Percentiles rank a stretch among this genome's conserved stretches.
Conservation (phyloP, 1,140 invertebrate species). For the Anoplophora glabripennis region DNA sequence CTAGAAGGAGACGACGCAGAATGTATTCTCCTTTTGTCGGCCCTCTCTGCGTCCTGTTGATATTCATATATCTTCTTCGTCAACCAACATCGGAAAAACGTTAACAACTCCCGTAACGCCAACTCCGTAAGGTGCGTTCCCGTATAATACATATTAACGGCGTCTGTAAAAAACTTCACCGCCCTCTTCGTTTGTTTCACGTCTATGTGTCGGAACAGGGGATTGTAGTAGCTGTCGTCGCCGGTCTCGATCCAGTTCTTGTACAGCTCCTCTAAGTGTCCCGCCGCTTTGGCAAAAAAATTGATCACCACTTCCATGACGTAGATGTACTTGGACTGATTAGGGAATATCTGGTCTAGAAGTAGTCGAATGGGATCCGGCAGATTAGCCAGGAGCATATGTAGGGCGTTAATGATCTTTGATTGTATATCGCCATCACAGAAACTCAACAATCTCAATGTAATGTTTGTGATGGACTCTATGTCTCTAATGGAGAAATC, state of each 20-base stretch:
- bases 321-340: conserved; percentile 2
- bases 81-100: conserved; percentile 21
- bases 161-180: conserved; percentile 21
- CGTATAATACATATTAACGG: conserved; percentile 15
- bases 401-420: conserved; percentile 5
- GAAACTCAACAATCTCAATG: conserved; percentile 1
- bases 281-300: conserved; percentile 20
- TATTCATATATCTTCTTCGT: conserved; percentile 11
- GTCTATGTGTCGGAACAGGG: conserved; percentile 14
- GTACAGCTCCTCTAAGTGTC: conserved; percentile 19
- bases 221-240: conserved; percentile 12
- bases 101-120: conserved; percentile 14
- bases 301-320: conserved; percentile 19
- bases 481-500: conserved; percentile 5
- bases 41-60: conserved; percentile 6
- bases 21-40: conserved; percentile 1
- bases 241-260: conserved; percentile 17
- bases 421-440: conserved; percentile 11
- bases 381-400: not conserved
- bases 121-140: conserved; percentile 1
- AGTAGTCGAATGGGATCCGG: not conserved
- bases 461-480: not conserved
- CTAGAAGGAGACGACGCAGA: not conserved
- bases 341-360: conserved; percentile 18
- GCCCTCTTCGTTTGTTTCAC: conserved; percentile 9